These are phyloP conservation scores for Eremobia ochroleuca DNA, from an alignment of 2,888 invertebrate species.

Conservation along the genomic window DNA sequence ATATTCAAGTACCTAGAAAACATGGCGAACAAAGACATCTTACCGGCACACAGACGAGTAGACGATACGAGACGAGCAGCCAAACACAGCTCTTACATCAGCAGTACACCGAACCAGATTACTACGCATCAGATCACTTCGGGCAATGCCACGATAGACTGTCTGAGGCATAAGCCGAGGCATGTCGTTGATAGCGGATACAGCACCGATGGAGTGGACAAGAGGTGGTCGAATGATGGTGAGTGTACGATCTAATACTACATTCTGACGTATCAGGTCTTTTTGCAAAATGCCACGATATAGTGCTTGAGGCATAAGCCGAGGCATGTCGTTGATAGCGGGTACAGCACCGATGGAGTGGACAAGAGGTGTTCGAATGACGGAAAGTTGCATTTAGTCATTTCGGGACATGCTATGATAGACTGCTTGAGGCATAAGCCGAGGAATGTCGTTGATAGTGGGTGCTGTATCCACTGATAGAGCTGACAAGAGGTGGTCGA, in stretches of 20 bases:
- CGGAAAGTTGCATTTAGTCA: slow-evolving; percentile 66
- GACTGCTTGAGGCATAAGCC: slow-evolving; percentile 87
- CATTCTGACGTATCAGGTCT: too few relatives aligned
- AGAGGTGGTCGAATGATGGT: slow-evolving; percentile 96
- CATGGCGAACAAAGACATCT: slow-evolving; percentile 94
- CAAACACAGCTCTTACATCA: slow-evolving; percentile 86
- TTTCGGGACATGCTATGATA: slow-evolving; percentile 85
- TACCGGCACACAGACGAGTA: slow-evolving; percentile 87
- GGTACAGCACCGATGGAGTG: slow-evolving; percentile 96
- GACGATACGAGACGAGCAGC: slow-evolving; percentile 88
- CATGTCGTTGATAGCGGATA: slow-evolving; percentile 97
- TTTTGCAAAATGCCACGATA: slow-evolving; percentile 85
- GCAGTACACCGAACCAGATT: slow-evolving; percentile 78
- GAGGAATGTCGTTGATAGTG: slow-evolving; percentile 95
- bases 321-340: slow-evolving; percentile 95
- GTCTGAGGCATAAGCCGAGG: slow-evolving; percentile 87
- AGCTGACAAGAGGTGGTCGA: not conserved
- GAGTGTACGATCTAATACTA: too few relatives aligned
- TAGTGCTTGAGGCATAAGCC: slow-evolving; percentile 87
- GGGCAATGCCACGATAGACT: slow-evolving; percentile 88
- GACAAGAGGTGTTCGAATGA: slow-evolving; percentile 94
- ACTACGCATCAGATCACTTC: slow-evolving; percentile 83
- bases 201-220: slow-evolving; percentile 96
- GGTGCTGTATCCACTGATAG: slow-evolving; percentile 92
- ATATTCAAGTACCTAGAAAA: slow-evolving; percentile 98